Evolutionary conservation across 2,797 vertebrate species (phyloP).

Genomic region (Avahi laniger): DNA sequence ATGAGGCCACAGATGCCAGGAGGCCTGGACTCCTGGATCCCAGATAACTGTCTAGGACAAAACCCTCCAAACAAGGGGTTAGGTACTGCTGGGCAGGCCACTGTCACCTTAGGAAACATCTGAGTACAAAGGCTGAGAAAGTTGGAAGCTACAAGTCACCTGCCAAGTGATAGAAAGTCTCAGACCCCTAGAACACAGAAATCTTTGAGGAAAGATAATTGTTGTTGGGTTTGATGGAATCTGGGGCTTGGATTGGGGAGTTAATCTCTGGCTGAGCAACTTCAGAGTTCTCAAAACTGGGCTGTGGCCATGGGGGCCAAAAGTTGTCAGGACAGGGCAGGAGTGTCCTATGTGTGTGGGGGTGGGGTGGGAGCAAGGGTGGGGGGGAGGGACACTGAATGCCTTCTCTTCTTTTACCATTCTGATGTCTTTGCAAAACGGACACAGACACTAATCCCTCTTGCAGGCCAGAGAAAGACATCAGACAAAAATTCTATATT

Average conservation of each 20-base stretch:
- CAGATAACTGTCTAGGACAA: not conserved
- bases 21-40: not conserved
- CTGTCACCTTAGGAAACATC: not conserved
- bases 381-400: not conserved
- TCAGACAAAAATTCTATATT: not conserved
- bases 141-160: not conserved
- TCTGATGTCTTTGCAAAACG: not conserved
- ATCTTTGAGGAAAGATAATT: not conserved
- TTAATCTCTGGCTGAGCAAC: not conserved
- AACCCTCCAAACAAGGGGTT: not conserved
- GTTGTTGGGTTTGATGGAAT: not conserved
- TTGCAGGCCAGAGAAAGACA: conserved; percentile 13
- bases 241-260: not conserved
- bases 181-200: not conserved
- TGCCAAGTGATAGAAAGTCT: not conserved
- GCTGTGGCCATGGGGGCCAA: not conserved
- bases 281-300: not conserved
- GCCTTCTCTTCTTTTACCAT: not conserved
- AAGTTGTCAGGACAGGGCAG: not conserved
- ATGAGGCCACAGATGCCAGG: not conserved
- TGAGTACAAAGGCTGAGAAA: not conserved
- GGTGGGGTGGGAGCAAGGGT: not conserved
- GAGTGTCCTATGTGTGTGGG: not conserved
- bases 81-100: not conserved
- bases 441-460: not conserved